phyloP scores from a whole-genome alignment of 2,888 invertebrate species.

The Exocentrus adspersus region DNA sequence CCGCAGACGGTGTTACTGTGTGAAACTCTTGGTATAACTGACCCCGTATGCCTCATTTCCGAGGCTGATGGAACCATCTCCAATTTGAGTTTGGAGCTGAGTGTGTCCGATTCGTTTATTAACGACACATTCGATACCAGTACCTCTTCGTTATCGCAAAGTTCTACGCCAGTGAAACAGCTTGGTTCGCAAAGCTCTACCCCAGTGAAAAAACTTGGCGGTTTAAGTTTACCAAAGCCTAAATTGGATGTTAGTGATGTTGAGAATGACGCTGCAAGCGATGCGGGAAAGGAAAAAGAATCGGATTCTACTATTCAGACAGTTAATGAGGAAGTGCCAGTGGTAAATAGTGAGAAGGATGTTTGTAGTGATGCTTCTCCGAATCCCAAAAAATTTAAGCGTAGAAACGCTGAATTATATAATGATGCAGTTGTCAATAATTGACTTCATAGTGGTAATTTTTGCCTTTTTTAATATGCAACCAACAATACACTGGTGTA shows the following conservation, averaged over 20 bases:
- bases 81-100: constrained; percentile 41
- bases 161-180: constrained; percentile 32
- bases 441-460: neutral
- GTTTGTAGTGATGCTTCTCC: constrained; percentile 35
- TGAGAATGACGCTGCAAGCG: constrained; percentile 5
- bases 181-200: constrained; percentile 32
- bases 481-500: too few species aligned
- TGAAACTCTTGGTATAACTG: constrained; percentile 77
- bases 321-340: constrained; percentile 3
- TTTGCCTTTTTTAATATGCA: too few species aligned
- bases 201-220: constrained; percentile 30
- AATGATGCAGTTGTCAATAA: neutral
- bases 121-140: constrained; percentile 27
- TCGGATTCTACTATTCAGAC: too few species aligned
- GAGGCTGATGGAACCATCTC: constrained; percentile 39
- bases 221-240: constrained; percentile 53
- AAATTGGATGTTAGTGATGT: constrained; percentile 38
- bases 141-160: constrained; percentile 24
- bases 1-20: constrained; percentile 77
- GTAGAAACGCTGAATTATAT: constrained; percentile 63
- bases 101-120: constrained; percentile 38
- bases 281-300: constrained; percentile 6
- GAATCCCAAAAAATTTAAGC: constrained; percentile 60
- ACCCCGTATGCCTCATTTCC: constrained; percentile 70
- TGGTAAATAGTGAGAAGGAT: constrained; percentile 18